Evolutionary conservation across 2,888 invertebrate genomes (phyloP), one percentile per base, ranked within the genome.

Genomic region (Odiellus spinosus): DNA sequence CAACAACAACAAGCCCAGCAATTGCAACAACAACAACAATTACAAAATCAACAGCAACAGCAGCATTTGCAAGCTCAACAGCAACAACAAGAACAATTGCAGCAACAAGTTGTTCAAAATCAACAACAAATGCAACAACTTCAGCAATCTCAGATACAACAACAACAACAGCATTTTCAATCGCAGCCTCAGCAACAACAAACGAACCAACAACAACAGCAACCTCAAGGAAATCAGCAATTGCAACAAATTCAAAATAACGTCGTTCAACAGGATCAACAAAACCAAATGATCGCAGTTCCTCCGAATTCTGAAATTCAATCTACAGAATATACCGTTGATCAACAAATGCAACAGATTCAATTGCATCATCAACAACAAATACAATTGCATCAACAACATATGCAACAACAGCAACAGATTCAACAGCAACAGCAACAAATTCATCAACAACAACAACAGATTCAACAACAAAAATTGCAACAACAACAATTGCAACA

Each of bases 41-140:
- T 12, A n/a, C 38, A 40, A 38, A 38, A 45, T 3, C 14, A 12
- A 20, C 45, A 40, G 4, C 2, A 2, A 11, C 39, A 20, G 17
- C 39, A 19, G 14, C 39, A 39, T 10, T 17, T 45, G 21, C 39
- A 45, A 17, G 17, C 38, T 38, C 38, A 38, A 26, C 45, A 45
- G 19, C 39, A n/a, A 8, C 45, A 15, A 21, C 45, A 18, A 14
- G 38, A 8, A 12, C 18, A 8, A n/a, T n/a, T n/a, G n/a, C 44
- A 44, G 14, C 20, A 42, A 42, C 6, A 2, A 14, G 26, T 32
- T 14, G 14, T 6, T 5, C 11, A 21, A 14, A 10, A 14, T 8
- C 26, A 26, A 38, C 38, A 40, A 14, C 14, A 21, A 15, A 4
- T 11, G 15, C 45, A 45, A 15, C 2, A 10, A 8, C 3, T 33